Conservation (phyloP, 2,888 invertebrate species). For the Autographa pulchrina region DNA sequence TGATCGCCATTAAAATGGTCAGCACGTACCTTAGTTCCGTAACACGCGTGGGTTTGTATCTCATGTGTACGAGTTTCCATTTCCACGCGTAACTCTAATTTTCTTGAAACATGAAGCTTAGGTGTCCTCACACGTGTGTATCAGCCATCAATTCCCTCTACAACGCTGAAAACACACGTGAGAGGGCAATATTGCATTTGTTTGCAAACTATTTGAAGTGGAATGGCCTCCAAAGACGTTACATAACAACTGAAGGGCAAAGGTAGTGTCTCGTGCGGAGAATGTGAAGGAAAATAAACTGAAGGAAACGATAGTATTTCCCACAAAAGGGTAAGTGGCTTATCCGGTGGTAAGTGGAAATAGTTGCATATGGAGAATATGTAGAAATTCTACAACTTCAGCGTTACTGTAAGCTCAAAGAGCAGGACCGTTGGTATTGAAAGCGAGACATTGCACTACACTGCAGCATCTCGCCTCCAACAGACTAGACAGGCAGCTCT, state of each 20-base stretch:
- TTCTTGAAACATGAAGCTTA: background rate
- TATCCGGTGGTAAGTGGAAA: too few relatives aligned
- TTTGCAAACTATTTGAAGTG: background rate
- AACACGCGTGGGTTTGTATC: background rate
- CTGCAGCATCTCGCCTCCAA: too few relatives aligned
- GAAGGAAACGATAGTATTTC: background rate
- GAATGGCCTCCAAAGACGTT: background rate
- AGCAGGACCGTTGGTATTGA: too few relatives aligned
- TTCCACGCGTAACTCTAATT: background rate
- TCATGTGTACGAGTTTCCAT: background rate
- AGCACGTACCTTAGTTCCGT: background rate
- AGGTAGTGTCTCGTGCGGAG: background rate
- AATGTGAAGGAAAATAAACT: background rate
- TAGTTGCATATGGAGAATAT: too few relatives aligned
- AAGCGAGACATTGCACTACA: too few relatives aligned
- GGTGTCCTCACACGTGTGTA: background rate
- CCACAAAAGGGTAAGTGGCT: background rate
- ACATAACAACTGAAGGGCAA: background rate
- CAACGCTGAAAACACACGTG: too few relatives aligned
- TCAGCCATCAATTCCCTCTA: background rate
- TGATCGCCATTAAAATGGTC: background rate
- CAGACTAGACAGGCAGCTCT: too few relatives aligned
- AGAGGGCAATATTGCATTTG: background rate
- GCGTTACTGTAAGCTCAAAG: too few relatives aligned
- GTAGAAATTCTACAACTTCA: too few relatives aligned